Base-by-base conservation (phyloP, 2,888 invertebrate species). In the Molorchus minor region DNA sequence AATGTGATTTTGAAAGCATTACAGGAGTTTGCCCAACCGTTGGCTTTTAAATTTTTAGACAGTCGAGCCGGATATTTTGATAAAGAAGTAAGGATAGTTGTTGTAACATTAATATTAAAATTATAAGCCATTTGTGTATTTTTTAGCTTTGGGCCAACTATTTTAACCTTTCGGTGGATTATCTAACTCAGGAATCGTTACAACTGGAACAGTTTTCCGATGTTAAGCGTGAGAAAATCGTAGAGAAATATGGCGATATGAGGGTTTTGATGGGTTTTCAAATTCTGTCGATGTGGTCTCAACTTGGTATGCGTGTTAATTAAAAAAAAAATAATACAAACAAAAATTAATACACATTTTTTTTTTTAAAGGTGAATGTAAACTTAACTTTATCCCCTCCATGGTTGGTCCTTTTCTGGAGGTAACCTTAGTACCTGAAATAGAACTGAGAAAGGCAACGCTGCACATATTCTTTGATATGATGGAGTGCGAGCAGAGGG, bases 321-420 rank as follows among this genome's bases (percentile, higher is more conserved):
- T 8, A 25, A 3, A 25, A 25, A 25, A 3, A 25, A 25, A 25
- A 25, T 25, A 25, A 25, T n/a, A n/a, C n/a, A n/a, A n/a, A n/a
- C n/a, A n/a, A n/a, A n/a, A n/a, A n/a, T n/a, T n/a, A n/a, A n/a
- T n/a, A n/a, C n/a, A 29, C 7, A 47, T 21, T 21, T 61, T 71
- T 69, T 29, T 76, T n/a, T n/a, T 33, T 33, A n/a, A 5, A 90
- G 90, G 91, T 10, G 90, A 92, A 51, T 90, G 93, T 36, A 96
- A 96, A 77, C 83, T 94, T 1, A 89, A 93, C 77, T 92, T 97
- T 71, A 92, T 97, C 65, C 95, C 96, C 0, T 90, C 91, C 0
- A 93, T 97, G 86, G 95, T 97, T 4, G 96, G 96, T 0, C 96
- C 95, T 0, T 92, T 97, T 71, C 84, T 98, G 36, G 94, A 96